Conservation (phyloP, 2,888 invertebrate genomes). For the Hyposoter dolosus region DNA sequence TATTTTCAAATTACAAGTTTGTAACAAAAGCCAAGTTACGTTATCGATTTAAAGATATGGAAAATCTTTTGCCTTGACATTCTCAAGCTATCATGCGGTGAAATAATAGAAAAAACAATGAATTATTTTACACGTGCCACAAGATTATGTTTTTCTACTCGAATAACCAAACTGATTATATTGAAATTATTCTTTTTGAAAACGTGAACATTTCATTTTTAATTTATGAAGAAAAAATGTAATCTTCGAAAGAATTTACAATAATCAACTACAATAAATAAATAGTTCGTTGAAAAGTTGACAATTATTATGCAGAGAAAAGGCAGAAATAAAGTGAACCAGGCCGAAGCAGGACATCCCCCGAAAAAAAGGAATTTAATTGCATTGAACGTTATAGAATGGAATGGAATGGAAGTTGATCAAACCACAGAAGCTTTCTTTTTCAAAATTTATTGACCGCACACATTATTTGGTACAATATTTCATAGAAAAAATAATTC, state of each 20-base stretch:
- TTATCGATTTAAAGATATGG: not conserved
- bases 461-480: not conserved
- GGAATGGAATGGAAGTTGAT: too few species aligned
- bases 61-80: not conserved
- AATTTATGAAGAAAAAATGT: too few species aligned
- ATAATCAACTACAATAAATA: too few species aligned
- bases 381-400: too few species aligned
- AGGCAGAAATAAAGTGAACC: too few species aligned
- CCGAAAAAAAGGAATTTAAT: too few species aligned
- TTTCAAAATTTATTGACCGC: too few species aligned
- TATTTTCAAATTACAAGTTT: not conserved
- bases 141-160: not conserved
- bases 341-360: too few species aligned
- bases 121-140: not conserved
- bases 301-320: too few species aligned
- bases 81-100: not conserved
- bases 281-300: too few species aligned
- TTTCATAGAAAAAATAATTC: not conserved
- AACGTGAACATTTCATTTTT: not conserved
- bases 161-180: not conserved
- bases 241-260: too few species aligned
- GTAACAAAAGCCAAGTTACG: not conserved
- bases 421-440: too few species aligned
- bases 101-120: not conserved
- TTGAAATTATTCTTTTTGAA: not conserved